phyloP scores from a whole-genome alignment of 2,888 invertebrate genomes.

The Dione vanillae region DNA sequence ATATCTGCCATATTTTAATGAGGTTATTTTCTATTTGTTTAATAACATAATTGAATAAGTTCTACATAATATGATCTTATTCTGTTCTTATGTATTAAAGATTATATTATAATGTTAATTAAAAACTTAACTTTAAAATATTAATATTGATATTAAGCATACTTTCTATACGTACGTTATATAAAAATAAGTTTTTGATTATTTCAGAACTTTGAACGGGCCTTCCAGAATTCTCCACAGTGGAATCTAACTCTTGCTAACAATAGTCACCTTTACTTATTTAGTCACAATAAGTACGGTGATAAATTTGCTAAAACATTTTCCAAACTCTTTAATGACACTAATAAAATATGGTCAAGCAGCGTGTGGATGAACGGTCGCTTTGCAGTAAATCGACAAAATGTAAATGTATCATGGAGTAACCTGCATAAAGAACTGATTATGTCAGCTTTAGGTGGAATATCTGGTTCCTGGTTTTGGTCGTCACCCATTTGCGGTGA shows the following conservation, averaged over 20 bases:
- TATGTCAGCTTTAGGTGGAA: slow-evolving; percentile 76
- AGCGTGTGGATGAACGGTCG: slow-evolving; percentile 67
- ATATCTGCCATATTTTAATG: slow-evolving; percentile 78
- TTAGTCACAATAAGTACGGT: slow-evolving; percentile 85
- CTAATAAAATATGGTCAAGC: slow-evolving; percentile 57
- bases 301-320: slow-evolving; percentile 68
- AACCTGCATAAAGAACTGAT: slow-evolving; percentile 80
- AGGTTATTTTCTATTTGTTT: slow-evolving; percentile 62
- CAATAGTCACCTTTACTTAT: slow-evolving; percentile 63
- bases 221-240: slow-evolving; percentile 77
- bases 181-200: no score
- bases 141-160: no score
- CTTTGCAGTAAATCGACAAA: slow-evolving; percentile 73
- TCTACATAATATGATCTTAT: background rate
- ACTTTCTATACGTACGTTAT: no score
- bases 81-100: background rate
- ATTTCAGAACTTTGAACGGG: slow-evolving; percentile 67
- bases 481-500: slow-evolving; percentile 85
- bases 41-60: background rate
- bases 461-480: slow-evolving; percentile 79
- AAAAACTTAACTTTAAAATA: no score
- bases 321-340: slow-evolving; percentile 51
- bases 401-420: slow-evolving; percentile 84
- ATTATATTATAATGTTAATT: no score
- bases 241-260: slow-evolving; percentile 73